Base-by-base conservation (phyloP, 2,888 invertebrate genomes). In the Anoncus sp. region DNA sequence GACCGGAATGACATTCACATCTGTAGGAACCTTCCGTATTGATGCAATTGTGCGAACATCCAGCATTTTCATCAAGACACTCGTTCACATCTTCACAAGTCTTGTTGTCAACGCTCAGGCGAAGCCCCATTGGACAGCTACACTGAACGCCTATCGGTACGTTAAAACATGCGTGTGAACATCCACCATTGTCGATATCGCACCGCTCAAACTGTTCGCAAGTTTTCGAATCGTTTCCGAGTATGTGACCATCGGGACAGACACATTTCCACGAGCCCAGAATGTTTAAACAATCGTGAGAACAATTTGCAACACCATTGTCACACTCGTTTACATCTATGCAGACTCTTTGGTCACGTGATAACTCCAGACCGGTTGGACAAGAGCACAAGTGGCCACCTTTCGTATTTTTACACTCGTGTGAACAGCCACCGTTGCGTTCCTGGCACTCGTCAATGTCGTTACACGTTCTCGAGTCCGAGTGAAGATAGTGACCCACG, bases 111-210 rank as follows among this genome's bases (percentile, higher is more conserved):
- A 49, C 57, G 65, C 89, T 90, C 9, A 92, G 81, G n/a, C 83
- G 81, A 77, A 90, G 91, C 0, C 93, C 93, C 7, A 87, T 80
- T 0, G 92, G 92, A 77, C 93, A 94, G 16, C 89, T 90, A 81
- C 94, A 94, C 81, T 90, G 88, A 81, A 92, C 92, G 27, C 92
- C 91, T 0, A 93, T 93, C 0, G 89, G 85, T 4, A 91, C 90
- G 81, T 94, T 93, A 45, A 91, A 94, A 82, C 96, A 96, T 20
- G 92, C 91, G 73, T 95, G 95, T 4, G 93, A 93, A 86, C 95
- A 96, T 38, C 93, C 94, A 0, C 94, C 94, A 78, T 94, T 94
- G 69, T 92, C 92, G 0, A 88, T 83, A 9, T 89, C 88, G 82
- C 95, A 96, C 67, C 93, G 92, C 88, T 94, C 92, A 14, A 92